Conservation (phyloP, 2,113 vertebrate genomes). For the Puntigrus tetrazona region DNA sequence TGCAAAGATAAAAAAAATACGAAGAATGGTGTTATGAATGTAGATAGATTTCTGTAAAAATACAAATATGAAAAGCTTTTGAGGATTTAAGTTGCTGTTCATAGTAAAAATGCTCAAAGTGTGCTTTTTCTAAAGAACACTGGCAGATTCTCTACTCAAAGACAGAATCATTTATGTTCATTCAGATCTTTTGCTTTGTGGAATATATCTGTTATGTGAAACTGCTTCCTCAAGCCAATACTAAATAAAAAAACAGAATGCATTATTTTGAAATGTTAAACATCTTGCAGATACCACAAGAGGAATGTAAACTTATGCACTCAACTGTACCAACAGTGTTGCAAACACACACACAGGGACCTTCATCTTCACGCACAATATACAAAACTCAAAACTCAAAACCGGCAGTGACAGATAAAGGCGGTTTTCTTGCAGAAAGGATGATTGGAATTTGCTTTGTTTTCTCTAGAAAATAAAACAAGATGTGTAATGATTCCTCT, state of each 20-base stretch:
- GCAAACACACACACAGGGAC: background rate
- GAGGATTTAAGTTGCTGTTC: too few species aligned
- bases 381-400: constrained; percentile 41
- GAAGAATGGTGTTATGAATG: too few species aligned
- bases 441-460: constrained; percentile 36
- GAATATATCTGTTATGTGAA: background rate
- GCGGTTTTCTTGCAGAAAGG: constrained; percentile 17
- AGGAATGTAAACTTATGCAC: constrained; percentile 6
- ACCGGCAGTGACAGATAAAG: constrained; percentile 38
- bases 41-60: too few species aligned
- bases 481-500: constrained; percentile 28
- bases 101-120: too few species aligned
- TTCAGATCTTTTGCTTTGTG: background rate
- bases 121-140: background rate
- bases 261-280: background rate
- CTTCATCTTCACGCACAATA: constrained; percentile 10
- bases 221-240: background rate
- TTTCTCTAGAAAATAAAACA: constrained; percentile 45
- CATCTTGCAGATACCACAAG: background rate
- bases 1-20: too few species aligned
- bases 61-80: too few species aligned
- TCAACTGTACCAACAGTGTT: background rate
- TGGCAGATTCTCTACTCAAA: background rate
- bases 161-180: background rate
- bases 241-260: background rate